Evolutionary conservation across 1,140 invertebrate species (phyloP).

Genomic region (Halesus radiatus): DNA sequence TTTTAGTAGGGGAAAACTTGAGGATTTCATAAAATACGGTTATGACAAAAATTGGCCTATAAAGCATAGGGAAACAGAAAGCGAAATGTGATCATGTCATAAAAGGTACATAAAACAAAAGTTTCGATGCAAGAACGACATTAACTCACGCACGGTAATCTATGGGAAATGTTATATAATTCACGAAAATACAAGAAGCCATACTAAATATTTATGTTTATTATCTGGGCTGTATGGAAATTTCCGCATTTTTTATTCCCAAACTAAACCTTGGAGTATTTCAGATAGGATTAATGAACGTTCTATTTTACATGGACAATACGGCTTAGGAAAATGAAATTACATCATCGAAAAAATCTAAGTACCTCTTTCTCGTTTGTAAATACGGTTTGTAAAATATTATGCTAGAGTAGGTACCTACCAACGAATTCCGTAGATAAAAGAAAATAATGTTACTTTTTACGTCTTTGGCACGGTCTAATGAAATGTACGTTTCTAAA

Average conservation of each 20-base stretch:
- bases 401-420: too few species aligned
- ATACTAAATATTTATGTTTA: constrained; percentile 39
- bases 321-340: too few species aligned
- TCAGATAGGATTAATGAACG: neutral
- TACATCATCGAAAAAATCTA: too few species aligned
- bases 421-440: too few species aligned
- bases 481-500: too few species aligned
- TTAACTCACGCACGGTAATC: constrained; percentile 37
- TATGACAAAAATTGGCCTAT: constrained; percentile 35
- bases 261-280: neutral
- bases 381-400: too few species aligned
- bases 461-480: too few species aligned
- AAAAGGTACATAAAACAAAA: constrained; percentile 40
- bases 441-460: too few species aligned
- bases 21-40: constrained; percentile 38
- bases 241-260: neutral
- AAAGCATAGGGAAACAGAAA: constrained; percentile 27
- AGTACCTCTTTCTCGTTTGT: neutral
- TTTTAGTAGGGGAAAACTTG: constrained; percentile 9
- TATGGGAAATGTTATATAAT: constrained; percentile 26
- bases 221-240: constrained; percentile 17
- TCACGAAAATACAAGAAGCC: constrained; percentile 27
- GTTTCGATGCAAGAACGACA: constrained; percentile 35
- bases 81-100: constrained; percentile 41
- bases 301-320: too few species aligned